These are phyloP conservation scores for Boleophthalmus pectinirostris DNA, from an alignment of 2,113 vertebrate species.

Conservation along the genomic window DNA sequence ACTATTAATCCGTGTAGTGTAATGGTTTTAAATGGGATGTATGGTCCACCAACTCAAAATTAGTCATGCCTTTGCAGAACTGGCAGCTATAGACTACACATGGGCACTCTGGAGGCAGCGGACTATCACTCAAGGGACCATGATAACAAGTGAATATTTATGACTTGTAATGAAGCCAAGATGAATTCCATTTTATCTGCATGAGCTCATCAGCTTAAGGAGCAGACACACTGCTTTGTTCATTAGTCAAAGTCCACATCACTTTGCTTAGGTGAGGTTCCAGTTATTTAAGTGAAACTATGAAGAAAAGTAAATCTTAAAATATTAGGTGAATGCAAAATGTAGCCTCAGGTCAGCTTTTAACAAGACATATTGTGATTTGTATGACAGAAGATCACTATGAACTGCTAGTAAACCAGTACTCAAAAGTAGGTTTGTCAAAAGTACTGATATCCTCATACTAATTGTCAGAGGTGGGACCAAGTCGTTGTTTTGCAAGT, in stretches of 20 bases:
- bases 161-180: slow-evolving; percentile 41
- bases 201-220: slow-evolving; percentile 58
- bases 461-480: too few relatives aligned
- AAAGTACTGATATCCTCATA: not conserved
- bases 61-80: not conserved
- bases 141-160: slow-evolving; percentile 64
- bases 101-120: not conserved
- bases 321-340: not conserved
- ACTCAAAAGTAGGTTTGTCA: too few relatives aligned
- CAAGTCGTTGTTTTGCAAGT: too few relatives aligned
- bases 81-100: slow-evolving; percentile 1
- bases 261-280: slow-evolving; percentile 17
- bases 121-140: slow-evolving; percentile 22
- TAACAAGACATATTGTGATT: not conserved
- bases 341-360: not conserved
- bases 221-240: slow-evolving; percentile 43
- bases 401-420: not conserved
- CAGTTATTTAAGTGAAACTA: slow-evolving; percentile 9
- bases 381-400: not conserved
- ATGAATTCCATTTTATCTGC: slow-evolving; percentile 63
- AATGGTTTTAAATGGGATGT: not conserved
- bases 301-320: not conserved
- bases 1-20: not conserved
- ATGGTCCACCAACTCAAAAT: slow-evolving; percentile 4
- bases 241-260: slow-evolving; percentile 43